Percentiles rank a stretch among this genome's conserved stretches.
Conservation (phyloP, 2,888 invertebrate species). For the Willowsia nigromaculata region DNA sequence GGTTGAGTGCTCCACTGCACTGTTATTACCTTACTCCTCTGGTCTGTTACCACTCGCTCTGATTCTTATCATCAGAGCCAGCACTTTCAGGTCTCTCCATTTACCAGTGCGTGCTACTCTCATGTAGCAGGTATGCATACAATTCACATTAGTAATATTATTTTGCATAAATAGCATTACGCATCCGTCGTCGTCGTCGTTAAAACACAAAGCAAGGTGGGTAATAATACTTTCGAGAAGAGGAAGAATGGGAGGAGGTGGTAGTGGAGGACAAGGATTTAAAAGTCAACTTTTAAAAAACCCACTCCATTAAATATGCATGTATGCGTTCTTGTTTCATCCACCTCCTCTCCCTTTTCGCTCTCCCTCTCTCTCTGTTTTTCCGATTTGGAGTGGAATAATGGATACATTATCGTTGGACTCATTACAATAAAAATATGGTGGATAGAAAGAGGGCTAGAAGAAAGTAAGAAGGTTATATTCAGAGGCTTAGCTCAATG, state of each 20-base stretch:
- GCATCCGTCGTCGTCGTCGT: background rate
- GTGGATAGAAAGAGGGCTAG: background rate
- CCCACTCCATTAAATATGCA: slow-evolving; percentile 5
- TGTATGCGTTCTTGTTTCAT: slow-evolving; percentile 28
- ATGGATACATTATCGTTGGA: background rate
- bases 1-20: background rate
- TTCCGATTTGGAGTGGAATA: background rate
- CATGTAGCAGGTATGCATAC: background rate
- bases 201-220: background rate
- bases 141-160: background rate
- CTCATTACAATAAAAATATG: background rate
- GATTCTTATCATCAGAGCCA: slow-evolving; percentile 24
- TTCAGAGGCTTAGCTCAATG: background rate
- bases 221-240: no score
- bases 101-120: no score
- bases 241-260: slow-evolving; percentile 10
- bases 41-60: slow-evolving; percentile 9
- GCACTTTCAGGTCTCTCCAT: background rate
- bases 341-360: slow-evolving; percentile 19
- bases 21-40: slow-evolving; percentile 38
- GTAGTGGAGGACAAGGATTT: background rate
- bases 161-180: background rate
- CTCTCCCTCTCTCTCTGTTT: background rate
- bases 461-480: background rate
- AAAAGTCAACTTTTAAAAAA: background rate